phyloP scores from a whole-genome alignment of 2,888 invertebrate species.

The Lycocerus yunnanus region DNA sequence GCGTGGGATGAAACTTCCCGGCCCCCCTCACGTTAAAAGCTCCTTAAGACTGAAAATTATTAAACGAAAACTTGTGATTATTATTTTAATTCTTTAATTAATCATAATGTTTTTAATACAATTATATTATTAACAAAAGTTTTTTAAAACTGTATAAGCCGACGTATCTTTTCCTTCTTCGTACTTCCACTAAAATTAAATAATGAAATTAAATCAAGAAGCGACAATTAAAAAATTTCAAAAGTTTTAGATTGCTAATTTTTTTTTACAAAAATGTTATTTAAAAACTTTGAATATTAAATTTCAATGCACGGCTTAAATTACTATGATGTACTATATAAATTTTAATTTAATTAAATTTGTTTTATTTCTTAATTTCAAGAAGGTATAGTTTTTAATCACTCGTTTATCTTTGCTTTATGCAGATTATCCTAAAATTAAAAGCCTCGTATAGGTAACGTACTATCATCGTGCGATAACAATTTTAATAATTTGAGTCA shows the following conservation, averaged over 20 bases:
- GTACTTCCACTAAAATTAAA: too few relatives aligned
- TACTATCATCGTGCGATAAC: neutral
- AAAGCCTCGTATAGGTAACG: too few relatives aligned
- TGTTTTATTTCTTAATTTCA: neutral
- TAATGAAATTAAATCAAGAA: neutral
- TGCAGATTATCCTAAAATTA: neutral
- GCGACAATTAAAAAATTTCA: neutral
- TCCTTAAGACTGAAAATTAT: neutral
- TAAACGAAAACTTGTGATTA: neutral
- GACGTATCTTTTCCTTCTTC: too few relatives aligned
- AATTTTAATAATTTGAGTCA: neutral
- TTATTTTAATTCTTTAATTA: neutral
- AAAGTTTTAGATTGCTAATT: too few relatives aligned
- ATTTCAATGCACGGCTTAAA: too few relatives aligned
- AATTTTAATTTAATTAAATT: neutral
- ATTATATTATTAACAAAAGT: neutral
- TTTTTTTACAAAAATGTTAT: too few relatives aligned
- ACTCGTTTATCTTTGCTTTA: neutral
- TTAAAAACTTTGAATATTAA: too few relatives aligned
- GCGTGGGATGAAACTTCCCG: conserved; percentile 40
- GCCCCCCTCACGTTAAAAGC: conserved; percentile 16
- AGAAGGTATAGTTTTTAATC: neutral
- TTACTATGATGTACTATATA: neutral
- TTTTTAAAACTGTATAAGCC: too few relatives aligned
- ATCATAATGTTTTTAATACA: neutral